phyloP scores from a whole-genome alignment of 2,888 invertebrate genomes.

The Dorcus hopei region DNA sequence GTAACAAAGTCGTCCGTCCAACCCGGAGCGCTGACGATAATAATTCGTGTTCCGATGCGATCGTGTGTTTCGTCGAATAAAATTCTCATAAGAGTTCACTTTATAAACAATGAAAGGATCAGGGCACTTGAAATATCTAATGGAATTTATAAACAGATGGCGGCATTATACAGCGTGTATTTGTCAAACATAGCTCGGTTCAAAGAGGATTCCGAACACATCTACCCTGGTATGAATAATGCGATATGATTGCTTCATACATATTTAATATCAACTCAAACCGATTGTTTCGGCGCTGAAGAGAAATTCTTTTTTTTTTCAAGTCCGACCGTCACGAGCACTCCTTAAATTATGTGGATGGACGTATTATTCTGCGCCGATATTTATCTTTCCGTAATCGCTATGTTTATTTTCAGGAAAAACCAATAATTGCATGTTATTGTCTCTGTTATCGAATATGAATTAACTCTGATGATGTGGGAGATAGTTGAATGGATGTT shows the following conservation, averaged over 20 bases:
- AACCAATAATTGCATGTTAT: not conserved
- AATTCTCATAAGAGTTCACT: not conserved
- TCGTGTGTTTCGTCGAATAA: too few species aligned
- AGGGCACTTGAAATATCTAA: conserved; percentile 31
- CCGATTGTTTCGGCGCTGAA: conserved; percentile 30
- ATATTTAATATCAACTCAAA: conserved; percentile 38
- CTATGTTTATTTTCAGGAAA: not conserved
- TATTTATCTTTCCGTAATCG: too few species aligned
- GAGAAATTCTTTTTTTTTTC: conserved; percentile 25
- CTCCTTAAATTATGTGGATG: conserved; percentile 11
- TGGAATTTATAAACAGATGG: conserved; percentile 40
- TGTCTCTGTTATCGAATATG: too few species aligned
- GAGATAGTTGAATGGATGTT: too few species aligned
- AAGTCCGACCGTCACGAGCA: conserved; percentile 17
- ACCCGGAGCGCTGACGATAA: too few species aligned
- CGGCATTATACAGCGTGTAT: conserved; percentile 37
- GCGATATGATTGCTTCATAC: conserved; percentile 42
- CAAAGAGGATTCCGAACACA: conserved; percentile 31
- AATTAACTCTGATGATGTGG: too few species aligned
- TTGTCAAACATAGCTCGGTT: conserved; percentile 36
- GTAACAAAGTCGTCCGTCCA: too few species aligned
- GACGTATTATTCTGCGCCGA: not conserved
- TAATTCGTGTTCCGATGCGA: too few species aligned
- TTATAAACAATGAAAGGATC: not conserved
- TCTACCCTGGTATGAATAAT: conserved; percentile 37